Percentiles rank a stretch among this genome's conserved stretches.
These are phyloP conservation scores for Lepidurus packardi DNA, from an alignment of 1,140 invertebrate genomes.

Conservation along the genomic window DNA sequence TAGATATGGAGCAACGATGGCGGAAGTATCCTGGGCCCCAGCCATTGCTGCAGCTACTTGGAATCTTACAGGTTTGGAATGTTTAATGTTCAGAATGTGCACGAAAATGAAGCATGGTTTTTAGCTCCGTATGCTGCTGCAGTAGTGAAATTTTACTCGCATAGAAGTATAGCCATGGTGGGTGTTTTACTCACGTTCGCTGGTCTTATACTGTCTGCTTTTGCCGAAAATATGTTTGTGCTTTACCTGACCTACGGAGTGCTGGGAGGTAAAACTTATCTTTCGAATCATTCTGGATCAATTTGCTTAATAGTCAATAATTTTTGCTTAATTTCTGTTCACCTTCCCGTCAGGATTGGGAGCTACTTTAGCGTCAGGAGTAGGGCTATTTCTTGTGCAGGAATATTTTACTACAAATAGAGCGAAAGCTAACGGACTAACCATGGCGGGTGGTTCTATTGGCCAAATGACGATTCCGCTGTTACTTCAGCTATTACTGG, in stretches of 20 bases:
- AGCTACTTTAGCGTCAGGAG: slow-evolving; percentile 22
- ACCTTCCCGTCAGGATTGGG: neutral
- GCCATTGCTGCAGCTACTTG: slow-evolving; percentile 32
- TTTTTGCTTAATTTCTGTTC: neutral
- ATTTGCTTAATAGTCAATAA: no score
- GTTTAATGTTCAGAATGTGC: slow-evolving; percentile 2
- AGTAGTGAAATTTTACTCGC: slow-evolving; percentile 32
- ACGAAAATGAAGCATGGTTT: neutral
- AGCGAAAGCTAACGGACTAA: slow-evolving; percentile 42
- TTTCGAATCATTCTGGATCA: no score
- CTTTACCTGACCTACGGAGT: slow-evolving; percentile 34
- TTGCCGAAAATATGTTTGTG: slow-evolving; percentile 23
- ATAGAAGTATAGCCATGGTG: slow-evolving; percentile 30
- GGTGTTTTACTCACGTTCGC: slow-evolving; percentile 29
- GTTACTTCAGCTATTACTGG: slow-evolving; percentile 35
- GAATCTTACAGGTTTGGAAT: slow-evolving; percentile 30
- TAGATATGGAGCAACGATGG: slow-evolving; percentile 24
- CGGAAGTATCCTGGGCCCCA: slow-evolving; percentile 34
- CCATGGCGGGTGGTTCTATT: slow-evolving; percentile 40
- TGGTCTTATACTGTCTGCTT: slow-evolving; percentile 27
- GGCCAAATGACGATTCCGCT: slow-evolving; percentile 41
- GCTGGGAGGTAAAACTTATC: slow-evolving; percentile 23
- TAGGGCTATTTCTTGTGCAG: slow-evolving; percentile 34
- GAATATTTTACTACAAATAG: slow-evolving; percentile 41
- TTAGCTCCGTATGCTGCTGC: slow-evolving; percentile 31